phyloP scores from a whole-genome alignment of 2,888 invertebrate species.

The Hedychridium roseum region DNA sequence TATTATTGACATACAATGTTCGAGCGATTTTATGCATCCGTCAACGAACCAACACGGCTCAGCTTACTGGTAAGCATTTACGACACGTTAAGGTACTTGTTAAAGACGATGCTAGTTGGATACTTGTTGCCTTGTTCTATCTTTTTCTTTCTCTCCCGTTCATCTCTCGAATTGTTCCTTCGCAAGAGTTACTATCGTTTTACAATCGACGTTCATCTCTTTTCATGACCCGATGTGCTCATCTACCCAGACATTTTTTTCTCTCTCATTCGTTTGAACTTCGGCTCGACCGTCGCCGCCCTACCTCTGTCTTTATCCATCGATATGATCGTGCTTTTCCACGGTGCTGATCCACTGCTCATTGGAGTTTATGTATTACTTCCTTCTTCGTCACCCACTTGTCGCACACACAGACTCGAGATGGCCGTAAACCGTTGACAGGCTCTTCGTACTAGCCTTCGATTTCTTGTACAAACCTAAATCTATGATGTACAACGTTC shows the following conservation, averaged over 20 bases:
- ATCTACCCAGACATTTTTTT: conserved; percentile 1
- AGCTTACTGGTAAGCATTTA: conserved; percentile 25
- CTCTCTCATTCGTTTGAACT: conserved; percentile 28
- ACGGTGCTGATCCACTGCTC: conserved; percentile 52
- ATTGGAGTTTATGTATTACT: conserved; percentile 39
- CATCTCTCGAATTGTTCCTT: conserved; percentile 16
- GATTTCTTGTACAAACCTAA: too few species aligned
- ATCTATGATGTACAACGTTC: too few species aligned
- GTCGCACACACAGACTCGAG: conserved; percentile 18
- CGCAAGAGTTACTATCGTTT: conserved; percentile 5
- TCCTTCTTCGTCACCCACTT: conserved; percentile 26
- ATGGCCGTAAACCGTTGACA: conserved; percentile 6
- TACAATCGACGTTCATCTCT: conserved; percentile 1
- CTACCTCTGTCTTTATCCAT: conserved; percentile 36
- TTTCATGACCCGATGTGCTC: neutral
- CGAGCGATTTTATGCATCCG: conserved; percentile 15
- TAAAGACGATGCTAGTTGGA: conserved; percentile 20
- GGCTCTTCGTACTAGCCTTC: too few species aligned
- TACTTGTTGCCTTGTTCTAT: conserved; percentile 34
- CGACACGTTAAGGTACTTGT: conserved; percentile 21
- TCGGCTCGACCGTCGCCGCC: conserved; percentile 8
- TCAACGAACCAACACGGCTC: conserved; percentile 16
- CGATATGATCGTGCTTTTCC: conserved; percentile 53
- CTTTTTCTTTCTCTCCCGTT: conserved; percentile 9
- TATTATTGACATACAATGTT: too few species aligned